Evolutionary conservation across 2,888 invertebrate species (phyloP).

Genomic region (Temnothorax ravouxi): DNA sequence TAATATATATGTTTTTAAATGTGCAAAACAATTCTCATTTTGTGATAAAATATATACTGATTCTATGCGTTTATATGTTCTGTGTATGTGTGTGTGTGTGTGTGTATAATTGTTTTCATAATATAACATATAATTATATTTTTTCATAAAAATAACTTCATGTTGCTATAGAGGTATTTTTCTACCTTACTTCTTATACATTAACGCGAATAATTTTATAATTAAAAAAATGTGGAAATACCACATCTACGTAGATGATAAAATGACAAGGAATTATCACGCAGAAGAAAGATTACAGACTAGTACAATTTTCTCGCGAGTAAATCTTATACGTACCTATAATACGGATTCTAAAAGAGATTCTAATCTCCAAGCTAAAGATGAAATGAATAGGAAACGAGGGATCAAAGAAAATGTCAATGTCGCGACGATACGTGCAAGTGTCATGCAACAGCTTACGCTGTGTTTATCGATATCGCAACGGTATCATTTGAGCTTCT

Average conservation of each 20-base stretch:
- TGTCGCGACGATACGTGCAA: constrained; percentile 3
- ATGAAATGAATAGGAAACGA: constrained; percentile 36
- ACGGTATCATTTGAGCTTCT: background rate
- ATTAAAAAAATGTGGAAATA: background rate
- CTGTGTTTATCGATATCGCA: background rate
- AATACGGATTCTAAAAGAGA: constrained; percentile 6
- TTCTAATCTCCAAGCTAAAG: constrained; percentile 16
- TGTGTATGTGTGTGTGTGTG: background rate
- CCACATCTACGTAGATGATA: background rate
- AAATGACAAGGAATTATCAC: background rate
- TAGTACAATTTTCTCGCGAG: background rate
- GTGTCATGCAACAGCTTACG: background rate
- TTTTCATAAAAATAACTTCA: background rate
- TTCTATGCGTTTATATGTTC: background rate
- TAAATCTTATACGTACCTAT: background rate
- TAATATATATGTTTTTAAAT: background rate
- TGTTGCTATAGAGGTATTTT: background rate
- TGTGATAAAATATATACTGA: background rate
- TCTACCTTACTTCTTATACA: background rate
- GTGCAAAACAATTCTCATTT: background rate
- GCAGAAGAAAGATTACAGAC: background rate
- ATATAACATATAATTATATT: background rate
- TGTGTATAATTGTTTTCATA: background rate
- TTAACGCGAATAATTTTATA: background rate
- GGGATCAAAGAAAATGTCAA: constrained; percentile 31